A percentile compares a stretch with the other conserved stretches of the same genome.
phyloP scores from a whole-genome alignment of 1,140 invertebrate genomes.

The Bathynomus jamesi region DNA sequence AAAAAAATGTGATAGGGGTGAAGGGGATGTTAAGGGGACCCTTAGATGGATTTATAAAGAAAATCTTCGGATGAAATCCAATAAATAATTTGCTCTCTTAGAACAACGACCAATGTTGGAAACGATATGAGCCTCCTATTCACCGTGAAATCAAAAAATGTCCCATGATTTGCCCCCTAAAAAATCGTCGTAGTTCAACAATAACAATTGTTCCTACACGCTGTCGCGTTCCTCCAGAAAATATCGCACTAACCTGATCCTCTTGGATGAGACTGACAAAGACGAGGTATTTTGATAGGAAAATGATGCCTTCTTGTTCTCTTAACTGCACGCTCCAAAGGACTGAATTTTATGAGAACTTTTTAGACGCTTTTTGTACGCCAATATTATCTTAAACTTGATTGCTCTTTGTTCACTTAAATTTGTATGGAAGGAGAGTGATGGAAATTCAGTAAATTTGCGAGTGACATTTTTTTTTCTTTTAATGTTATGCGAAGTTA shows the following conservation, averaged over 20 bases:
- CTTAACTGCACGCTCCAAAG: neutral
- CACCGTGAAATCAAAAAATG: neutral
- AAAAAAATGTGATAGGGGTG: neutral
- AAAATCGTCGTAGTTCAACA: neutral
- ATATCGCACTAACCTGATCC: neutral
- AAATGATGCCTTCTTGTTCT: constrained; percentile 1
- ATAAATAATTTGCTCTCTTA: constrained; percentile 1
- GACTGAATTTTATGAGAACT: neutral
- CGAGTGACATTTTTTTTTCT: neutral
- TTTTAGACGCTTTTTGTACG: neutral
- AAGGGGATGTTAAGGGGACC: neutral
- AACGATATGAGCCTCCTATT: neutral
- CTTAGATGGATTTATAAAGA: neutral
- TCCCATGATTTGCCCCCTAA: neutral
- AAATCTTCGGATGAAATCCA: neutral
- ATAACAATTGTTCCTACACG: neutral
- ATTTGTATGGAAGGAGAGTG: neutral
- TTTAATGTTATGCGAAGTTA: too few relatives aligned
- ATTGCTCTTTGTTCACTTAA: neutral
- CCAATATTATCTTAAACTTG: neutral
- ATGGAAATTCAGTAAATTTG: neutral
- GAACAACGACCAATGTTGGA: neutral
- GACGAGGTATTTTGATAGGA: neutral
- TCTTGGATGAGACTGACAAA: neutral
- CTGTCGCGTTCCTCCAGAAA: neutral